Base-by-base conservation (phyloP, 2,888 invertebrate species). In the Hypercompe scribonia region DNA sequence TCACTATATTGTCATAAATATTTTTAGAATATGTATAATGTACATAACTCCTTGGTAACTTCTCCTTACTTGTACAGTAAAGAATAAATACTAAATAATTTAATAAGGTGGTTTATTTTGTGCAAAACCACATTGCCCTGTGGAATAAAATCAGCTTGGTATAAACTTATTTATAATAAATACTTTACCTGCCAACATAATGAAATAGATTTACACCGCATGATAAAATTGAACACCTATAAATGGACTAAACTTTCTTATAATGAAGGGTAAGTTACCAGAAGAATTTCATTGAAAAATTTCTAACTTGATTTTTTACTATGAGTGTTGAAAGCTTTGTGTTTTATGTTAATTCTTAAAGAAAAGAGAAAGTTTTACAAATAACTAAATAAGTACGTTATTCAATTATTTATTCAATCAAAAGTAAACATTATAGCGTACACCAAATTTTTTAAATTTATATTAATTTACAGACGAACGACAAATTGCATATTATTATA, bases 1-100 rank as follows among this genome's bases (percentile, higher is more conserved):
- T 92, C 92, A 91, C 81, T 79, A 83, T 81, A 87, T 80, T 87
- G 88, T 93, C 92, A 93, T 91, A 88, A 88, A 90, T 93, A 93
- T 92, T 91, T 92, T 92, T 93, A 92, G 91, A 91, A 88, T 86
- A 87, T 81, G 85, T 78, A 81, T 85, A 81, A 87, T 78, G 21
- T 58, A n/a, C n/a, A n/a, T n/a, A n/a, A 28, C 21, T 42, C 78
- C 73, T 54, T 70, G 65, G 74, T 77, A 66, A 74, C 73, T 50
- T 50, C 21, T 50, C 1, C 50, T 50, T 50, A 50, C 50, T 50
- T 24, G 50, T 50, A 24, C 68, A 77, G 68, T 50, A 54, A 54
- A 67, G 7, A 21, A 50, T 46, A 13, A 63, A 63, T 70, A 76
- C 72, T 71, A 68, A 72, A 46, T 77, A 76, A 82, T 79, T 80